phyloP scores from a whole-genome alignment of 2,888 invertebrate genomes.

The Apamea crenata region DNA sequence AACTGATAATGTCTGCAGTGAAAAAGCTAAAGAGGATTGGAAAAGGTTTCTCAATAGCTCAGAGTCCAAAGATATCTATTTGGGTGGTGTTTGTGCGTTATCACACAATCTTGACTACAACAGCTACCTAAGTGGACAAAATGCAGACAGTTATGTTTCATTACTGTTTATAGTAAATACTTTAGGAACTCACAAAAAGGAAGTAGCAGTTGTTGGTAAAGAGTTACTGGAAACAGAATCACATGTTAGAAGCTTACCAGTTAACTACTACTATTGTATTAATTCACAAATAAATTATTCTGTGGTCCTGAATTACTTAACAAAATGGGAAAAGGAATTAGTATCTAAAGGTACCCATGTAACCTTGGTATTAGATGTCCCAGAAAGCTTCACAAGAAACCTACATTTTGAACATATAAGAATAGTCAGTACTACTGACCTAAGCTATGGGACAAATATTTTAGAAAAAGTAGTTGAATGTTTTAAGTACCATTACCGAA shows the following conservation, averaged over 20 bases:
- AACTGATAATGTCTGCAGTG: conserved; percentile 55
- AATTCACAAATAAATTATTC: conserved; percentile 67
- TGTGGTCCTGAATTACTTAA: conserved; percentile 66
- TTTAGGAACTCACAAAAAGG: conserved; percentile 68
- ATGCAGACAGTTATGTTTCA: conserved; percentile 68
- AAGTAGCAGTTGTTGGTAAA: conserved; percentile 69
- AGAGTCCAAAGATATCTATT: conserved; percentile 67
- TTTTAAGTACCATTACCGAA: conserved; percentile 75
- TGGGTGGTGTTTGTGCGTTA: conserved; percentile 70
- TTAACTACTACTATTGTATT: conserved; percentile 69
- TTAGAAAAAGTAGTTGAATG: conserved; percentile 69
- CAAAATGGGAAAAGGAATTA: conserved; percentile 71
- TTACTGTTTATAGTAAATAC: conserved; percentile 69
- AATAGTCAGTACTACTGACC: conserved; percentile 61
- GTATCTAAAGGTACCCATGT: conserved; percentile 61
- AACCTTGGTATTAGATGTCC: conserved; percentile 67
- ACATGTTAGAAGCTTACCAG: conserved; percentile 68
- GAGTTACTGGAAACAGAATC: conserved; percentile 63
- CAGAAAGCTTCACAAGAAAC: conserved; percentile 60
- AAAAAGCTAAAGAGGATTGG: conserved; percentile 67
- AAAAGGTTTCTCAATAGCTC: conserved; percentile 60
- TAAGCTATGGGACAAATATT: conserved; percentile 65
- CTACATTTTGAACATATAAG: conserved; percentile 69
- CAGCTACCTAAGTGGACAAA: conserved; percentile 64
- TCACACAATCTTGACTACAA: conserved; percentile 67